phyloP scores from a whole-genome alignment of 2,797 vertebrate genomes.

The Macroramphosus scolopax region DNA sequence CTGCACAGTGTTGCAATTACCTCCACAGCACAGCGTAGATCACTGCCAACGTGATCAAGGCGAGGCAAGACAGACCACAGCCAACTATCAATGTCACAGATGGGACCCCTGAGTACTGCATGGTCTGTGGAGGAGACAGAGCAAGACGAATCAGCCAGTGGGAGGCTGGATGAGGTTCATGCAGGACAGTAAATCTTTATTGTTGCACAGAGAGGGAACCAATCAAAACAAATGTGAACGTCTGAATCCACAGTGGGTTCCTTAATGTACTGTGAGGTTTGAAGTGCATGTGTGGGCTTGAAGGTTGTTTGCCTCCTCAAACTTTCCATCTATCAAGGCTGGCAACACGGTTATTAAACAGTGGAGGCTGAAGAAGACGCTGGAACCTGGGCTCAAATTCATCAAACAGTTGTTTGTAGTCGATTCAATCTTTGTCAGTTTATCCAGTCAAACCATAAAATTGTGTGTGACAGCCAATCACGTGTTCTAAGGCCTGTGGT shows the following conservation, averaged over 20 bases:
- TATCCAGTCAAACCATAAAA: too few species aligned
- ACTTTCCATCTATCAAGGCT: too few species aligned
- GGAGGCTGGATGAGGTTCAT: slow-evolving; percentile 53
- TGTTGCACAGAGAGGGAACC: slow-evolving; percentile 46
- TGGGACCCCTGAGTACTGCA: slow-evolving; percentile 97
- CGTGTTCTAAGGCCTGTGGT: slow-evolving; percentile 1
- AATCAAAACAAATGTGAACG: slow-evolving; percentile 56
- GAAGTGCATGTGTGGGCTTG: slow-evolving; percentile 46
- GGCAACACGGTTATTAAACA: too few species aligned
- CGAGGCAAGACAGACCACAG: slow-evolving; percentile 97
- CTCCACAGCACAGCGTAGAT: slow-evolving; percentile 97
- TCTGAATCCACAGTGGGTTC: slow-evolving; percentile 29
- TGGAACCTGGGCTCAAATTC: too few species aligned
- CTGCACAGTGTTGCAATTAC: slow-evolving; percentile 79
- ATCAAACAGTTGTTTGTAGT: too few species aligned
- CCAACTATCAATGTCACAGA: slow-evolving; percentile 98
- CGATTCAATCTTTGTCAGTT: too few species aligned
- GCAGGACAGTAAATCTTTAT: slow-evolving; percentile 64
- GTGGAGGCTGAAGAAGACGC: too few species aligned
- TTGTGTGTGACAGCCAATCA: too few species aligned
- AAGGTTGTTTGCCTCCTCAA: slow-evolving; percentile 38
- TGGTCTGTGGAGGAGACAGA: slow-evolving; percentile 84
- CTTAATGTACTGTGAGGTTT: slow-evolving; percentile 51
- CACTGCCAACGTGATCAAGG: slow-evolving; percentile 93
- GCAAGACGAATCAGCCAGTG: slow-evolving; percentile 60